These are phyloP conservation scores for Corvus hawaiiensis DNA, from an alignment of 2,113 vertebrate genomes.

Conservation along the genomic window DNA sequence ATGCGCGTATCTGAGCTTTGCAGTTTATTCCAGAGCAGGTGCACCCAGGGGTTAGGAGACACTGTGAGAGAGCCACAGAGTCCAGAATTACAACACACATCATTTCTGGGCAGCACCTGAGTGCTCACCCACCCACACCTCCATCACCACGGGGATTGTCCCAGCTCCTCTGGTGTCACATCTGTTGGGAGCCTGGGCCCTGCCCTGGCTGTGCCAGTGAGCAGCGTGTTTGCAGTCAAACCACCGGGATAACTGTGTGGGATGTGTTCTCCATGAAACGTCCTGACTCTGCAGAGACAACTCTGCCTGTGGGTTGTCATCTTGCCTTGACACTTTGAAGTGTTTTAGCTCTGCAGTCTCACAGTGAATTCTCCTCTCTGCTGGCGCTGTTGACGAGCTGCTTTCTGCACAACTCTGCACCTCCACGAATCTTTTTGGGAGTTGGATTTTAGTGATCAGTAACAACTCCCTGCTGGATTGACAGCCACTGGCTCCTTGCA, in stretches of 20 bases:
- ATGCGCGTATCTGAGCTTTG: background rate
- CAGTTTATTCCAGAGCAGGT: background rate
- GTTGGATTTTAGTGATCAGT: background rate
- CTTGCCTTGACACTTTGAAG: background rate
- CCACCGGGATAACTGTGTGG: background rate
- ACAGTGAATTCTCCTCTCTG: background rate
- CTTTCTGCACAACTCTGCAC: background rate
- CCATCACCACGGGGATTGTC: accelerated
- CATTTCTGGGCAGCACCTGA: background rate
- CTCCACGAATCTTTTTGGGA: background rate
- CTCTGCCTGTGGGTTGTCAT: background rate
- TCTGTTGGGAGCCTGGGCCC: accelerated
- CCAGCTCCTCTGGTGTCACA: background rate
- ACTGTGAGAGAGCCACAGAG: background rate
- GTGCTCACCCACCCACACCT: background rate
- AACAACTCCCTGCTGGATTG: background rate
- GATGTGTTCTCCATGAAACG: background rate
- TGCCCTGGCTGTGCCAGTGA: background rate
- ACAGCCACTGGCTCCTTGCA: background rate
- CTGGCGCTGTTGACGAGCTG: background rate
- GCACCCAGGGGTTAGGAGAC: background rate
- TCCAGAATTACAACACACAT: background rate
- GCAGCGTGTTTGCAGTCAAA: background rate
- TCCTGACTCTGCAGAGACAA: background rate
- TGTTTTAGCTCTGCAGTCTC: background rate